Percentiles rank a stretch among this genome's conserved stretches.
These are phyloP conservation scores for Malacosoma neustria DNA, from an alignment of 2,888 invertebrate genomes.

Conservation along the genomic window DNA sequence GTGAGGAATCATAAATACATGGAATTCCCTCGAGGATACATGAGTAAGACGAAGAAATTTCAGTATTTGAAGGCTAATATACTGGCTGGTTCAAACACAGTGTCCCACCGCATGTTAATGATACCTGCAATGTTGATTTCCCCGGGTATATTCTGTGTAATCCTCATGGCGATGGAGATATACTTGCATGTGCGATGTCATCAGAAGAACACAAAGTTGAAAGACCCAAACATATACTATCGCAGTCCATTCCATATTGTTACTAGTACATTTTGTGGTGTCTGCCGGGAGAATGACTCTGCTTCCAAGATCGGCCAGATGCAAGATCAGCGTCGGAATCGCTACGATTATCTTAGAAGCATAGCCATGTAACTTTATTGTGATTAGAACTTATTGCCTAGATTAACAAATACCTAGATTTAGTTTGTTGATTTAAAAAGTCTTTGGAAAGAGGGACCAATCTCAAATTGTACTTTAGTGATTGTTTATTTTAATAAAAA, in stretches of 20 bases:
- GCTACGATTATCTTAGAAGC: conserved; percentile 52
- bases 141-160: conserved; percentile 63
- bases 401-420: no score
- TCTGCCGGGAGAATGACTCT: conserved; percentile 77
- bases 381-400: no score
- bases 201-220: conserved; percentile 76
- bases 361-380: conserved; percentile 28
- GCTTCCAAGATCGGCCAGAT: conserved; percentile 78
- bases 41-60: conserved; percentile 44
- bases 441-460: no score
- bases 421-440: no score
- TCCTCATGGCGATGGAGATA: conserved; percentile 74
- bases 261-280: conserved; percentile 80
- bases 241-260: conserved; percentile 81
- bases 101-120: conserved; percentile 69
- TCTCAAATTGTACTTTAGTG: no score
- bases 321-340: conserved; percentile 74
- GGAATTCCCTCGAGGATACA: conserved; percentile 37
- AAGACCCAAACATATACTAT: conserved; percentile 75
- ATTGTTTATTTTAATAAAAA: no score
- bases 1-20: conserved; percentile 17
- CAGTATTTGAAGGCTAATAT: conserved; percentile 47
- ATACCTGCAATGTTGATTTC: conserved; percentile 76
- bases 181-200: conserved; percentile 81
- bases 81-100: conserved; percentile 45